Conservation (phyloP, 1,140 invertebrate genomes). For the Drosophila malerkotliana region DNA sequence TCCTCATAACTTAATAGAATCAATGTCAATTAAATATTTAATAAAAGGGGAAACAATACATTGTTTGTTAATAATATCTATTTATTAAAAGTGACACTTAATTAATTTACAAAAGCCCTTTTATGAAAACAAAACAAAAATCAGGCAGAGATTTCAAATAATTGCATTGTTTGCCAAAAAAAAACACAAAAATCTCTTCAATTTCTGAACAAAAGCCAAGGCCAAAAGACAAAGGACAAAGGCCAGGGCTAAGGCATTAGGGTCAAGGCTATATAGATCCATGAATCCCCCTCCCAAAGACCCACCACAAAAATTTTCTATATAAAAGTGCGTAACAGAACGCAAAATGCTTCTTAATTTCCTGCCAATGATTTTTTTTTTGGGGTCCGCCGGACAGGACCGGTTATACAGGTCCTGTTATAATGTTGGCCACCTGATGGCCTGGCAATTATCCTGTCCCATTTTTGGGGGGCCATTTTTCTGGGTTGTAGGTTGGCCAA, state of each 20-base stretch:
- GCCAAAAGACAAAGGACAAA: conserved; percentile 8
- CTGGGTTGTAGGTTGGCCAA: conserved; percentile 20
- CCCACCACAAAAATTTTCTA: not conserved
- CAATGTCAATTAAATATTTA: not conserved
- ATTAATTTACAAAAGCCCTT: not conserved
- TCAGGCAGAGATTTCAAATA: conserved; percentile 20
- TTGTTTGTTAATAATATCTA: not conserved
- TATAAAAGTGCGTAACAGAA: conserved; percentile 27
- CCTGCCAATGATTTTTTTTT: conserved; percentile 59
- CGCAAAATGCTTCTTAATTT: conserved; percentile 61
- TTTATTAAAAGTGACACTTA: not conserved
- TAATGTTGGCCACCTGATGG: conserved; percentile 22
- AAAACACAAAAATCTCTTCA: conserved; percentile 38
- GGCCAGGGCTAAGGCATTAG: conserved; percentile 28
- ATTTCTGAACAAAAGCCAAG: conserved; percentile 35
- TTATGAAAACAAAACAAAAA: conserved; percentile 2
- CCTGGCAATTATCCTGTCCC: conserved; percentile 37
- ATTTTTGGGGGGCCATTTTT: conserved; percentile 10
- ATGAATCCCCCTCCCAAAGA: not conserved
- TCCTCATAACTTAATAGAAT: not conserved
- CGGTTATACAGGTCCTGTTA: not conserved
- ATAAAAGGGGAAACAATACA: not conserved
- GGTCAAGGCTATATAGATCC: conserved; percentile 39
- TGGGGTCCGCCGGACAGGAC: not conserved
- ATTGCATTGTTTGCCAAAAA: conserved; percentile 30